Base-by-base conservation (phyloP, 2,888 invertebrate species). In the Ichneumoninae sp. region DNA sequence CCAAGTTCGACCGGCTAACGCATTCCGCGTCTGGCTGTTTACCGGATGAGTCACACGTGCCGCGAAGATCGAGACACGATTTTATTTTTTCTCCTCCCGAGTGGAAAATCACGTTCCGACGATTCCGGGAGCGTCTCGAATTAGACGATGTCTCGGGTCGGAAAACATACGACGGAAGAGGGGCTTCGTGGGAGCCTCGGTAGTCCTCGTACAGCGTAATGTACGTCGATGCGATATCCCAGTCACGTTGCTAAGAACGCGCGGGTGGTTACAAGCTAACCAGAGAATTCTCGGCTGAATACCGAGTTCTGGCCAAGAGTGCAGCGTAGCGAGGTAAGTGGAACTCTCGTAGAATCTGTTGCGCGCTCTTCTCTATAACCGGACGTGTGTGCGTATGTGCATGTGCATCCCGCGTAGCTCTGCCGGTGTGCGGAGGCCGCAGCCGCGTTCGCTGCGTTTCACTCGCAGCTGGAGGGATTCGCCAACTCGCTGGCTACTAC, bases 391-490 rank as follows among this genome's bases (percentile, higher is more conserved):
- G 5, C n/a, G 26, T 33, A 5, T 6, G 26, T 33, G 13, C 52
- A 16, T 50, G 16, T 22, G 50, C 66, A 22, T 54, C 66, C 66
- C 40, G 19, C 75, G 66, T 19, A 8, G 62, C 16, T 16, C 30
- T 5, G n/a, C 30, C 62, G 13, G 33, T 33, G 62, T 30, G 62
- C 16, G 5, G 33, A 62, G 30, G 33, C 33, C 62, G 62, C 33
- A 47, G 44, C 16, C 13, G 30, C 30, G 62, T 30, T 70, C 57
- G 75, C 70, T 74, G 77, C 74, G 84, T 84, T 82, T 79, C 78
- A 65, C 82, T 84, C 82, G 84, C 84, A 84, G 84, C 84, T 84
- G 84, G 84, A 82, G 84, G 84, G 84, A 84, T 84, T 84, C 84
- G 82, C 84, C 70, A 84, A 81, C 16, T 33, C 62, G 30, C 62